Conservation (phyloP, 2,113 vertebrate genomes). For the Tupaia chinensis region DNA sequence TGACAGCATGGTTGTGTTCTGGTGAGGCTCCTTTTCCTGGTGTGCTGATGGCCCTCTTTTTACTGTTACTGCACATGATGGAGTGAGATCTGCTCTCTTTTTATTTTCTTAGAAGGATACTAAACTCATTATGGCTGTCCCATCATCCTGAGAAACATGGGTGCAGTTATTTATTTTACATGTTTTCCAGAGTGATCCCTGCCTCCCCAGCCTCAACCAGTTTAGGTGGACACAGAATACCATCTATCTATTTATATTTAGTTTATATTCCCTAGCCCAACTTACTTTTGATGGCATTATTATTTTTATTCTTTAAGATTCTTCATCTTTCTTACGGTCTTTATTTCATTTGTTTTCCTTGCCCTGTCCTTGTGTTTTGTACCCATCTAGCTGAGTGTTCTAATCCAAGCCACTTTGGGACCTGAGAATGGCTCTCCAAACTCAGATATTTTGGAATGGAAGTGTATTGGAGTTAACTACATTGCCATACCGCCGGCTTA, state of each 20-base stretch:
- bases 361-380: not conserved
- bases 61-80: not conserved
- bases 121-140: not conserved
- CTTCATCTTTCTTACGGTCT: not conserved
- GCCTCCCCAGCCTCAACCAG: not conserved
- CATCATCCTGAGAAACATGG: not conserved
- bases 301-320: not conserved
- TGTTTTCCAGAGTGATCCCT: not conserved
- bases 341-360: not conserved
- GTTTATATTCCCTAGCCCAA: not conserved
- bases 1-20: not conserved
- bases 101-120: not conserved
- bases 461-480: not conserved
- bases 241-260: not conserved
- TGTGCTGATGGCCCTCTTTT: not conserved
- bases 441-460: not conserved
- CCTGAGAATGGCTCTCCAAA: not conserved
- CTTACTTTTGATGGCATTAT: not conserved
- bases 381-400: not conserved
- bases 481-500: not conserved
- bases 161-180: not conserved
- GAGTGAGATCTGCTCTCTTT: not conserved
- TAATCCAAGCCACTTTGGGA: not conserved
- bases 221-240: not conserved
- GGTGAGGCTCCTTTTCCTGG: not conserved